Evolutionary conservation across 2,113 vertebrate species (phyloP).

Genomic region (Brachyhypopomus gauderio): DNA sequence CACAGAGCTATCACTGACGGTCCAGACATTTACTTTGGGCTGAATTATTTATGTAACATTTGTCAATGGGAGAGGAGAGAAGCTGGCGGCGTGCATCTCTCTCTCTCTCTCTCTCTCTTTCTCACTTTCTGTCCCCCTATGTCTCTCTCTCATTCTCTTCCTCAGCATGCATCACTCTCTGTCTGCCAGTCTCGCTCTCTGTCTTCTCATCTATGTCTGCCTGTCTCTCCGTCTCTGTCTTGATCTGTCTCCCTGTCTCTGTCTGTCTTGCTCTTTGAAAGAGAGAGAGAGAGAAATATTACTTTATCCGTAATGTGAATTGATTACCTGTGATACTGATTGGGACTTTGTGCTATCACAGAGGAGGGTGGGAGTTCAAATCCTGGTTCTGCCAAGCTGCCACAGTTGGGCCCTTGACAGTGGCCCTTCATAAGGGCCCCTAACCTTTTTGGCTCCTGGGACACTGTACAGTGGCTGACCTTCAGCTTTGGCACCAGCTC

Average conservation of each 20-base stretch:
- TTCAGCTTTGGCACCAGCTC: no score
- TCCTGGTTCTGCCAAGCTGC: no score
- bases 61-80: conserved; percentile 57
- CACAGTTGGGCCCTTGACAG: no score
- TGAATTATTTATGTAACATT: conserved; percentile 60
- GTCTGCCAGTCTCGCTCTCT: background rate
- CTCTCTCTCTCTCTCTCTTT: conserved; percentile 22
- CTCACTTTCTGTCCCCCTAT: conserved; percentile 7
- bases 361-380: no score
- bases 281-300: background rate
- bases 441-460: no score
- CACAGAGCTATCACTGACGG: conserved; percentile 32
- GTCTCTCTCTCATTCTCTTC: conserved; percentile 5
- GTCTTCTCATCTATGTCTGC: background rate
- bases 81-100: conserved; percentile 44
- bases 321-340: background rate
- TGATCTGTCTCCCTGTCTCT: background rate
- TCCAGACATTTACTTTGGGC: conserved; percentile 53
- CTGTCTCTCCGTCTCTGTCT: conserved; percentile 11
- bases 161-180: background rate
- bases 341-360: no score
- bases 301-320: no score
- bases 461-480: no score
- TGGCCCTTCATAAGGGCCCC: no score
- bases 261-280: conserved; percentile 8